Evolutionary conservation across 2,888 invertebrate genomes (phyloP), one percentile per base, ranked within the genome.

Genomic region (Mythimna albipuncta): DNA sequence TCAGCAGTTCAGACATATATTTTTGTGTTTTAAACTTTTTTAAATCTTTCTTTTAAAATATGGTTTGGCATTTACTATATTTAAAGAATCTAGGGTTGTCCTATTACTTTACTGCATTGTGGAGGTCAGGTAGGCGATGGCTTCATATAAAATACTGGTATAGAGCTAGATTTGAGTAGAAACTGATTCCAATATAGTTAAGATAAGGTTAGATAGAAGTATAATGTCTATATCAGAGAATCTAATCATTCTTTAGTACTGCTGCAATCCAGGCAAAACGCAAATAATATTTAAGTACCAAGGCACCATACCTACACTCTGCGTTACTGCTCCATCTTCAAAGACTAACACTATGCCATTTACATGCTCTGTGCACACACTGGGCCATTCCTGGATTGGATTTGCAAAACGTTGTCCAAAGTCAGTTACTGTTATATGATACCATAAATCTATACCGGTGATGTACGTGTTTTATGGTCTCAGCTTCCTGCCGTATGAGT

Each of bases 281-380:
- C 41, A 61, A 57, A 50, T 57, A 52, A 64, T 47, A 67, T 66
- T 66, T 10, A 57, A 10, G 69, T 81, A 81, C 64, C 44, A 76
- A 66, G 67, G 50, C 6, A 41, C 11, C 66, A 76, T 79, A 81
- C 81, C 77, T 77, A 32, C 66, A 52, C 16, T 54, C 41, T 44
- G 64, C 77, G 70, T 79, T 76, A 59, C 52, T 41, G 72, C 69
- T 64, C 52, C 58, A 50, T 64, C 41, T 41, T 71, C 68, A 68
- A n/a, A 55, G 61, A 63, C 64, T 69, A 59, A 70, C 52, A 55
- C 67, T 84, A 79, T 84, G 76, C 85, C 69, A 63, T 79, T 65
- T 77, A 82, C 76, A 79, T 76, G 58, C 71, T 26, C 59, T 62
- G 19, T 58, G 64, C 70, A 64, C 69, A 82, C 59, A 70, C 61